Conservation (phyloP, 1,140 invertebrate species). For the Drosophila hydei region DNA sequence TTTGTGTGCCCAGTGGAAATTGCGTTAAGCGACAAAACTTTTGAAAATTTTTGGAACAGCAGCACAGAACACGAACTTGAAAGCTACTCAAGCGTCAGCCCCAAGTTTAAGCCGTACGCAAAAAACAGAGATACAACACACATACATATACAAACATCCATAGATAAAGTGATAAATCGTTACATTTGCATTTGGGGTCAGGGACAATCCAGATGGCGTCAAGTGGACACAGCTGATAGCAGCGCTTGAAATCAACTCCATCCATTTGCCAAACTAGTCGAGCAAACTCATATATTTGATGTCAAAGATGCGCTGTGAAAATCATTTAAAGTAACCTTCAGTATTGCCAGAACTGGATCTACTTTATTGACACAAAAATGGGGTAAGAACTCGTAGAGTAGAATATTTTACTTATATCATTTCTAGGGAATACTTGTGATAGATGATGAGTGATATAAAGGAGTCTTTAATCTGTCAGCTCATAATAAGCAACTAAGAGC, state of each 20-base stretch:
- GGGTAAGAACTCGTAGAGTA: too few relatives aligned
- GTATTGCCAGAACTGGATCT: too few relatives aligned
- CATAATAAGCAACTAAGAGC: too few relatives aligned
- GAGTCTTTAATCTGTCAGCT: too few relatives aligned
- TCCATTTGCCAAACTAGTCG: constrained; percentile 1
- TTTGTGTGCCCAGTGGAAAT: constrained; percentile 14
- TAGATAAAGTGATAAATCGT: background rate
- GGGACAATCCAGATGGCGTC: constrained; percentile 35
- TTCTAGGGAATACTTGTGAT: too few relatives aligned
- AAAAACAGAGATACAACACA: background rate
- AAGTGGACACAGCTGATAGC: constrained; percentile 40
- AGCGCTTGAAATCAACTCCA: constrained; percentile 23
- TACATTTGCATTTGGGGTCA: constrained; percentile 45
- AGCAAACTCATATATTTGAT: background rate
- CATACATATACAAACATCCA: background rate
- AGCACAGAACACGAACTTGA: constrained; percentile 18
- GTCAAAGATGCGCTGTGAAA: too few relatives aligned
- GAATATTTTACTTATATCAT: too few relatives aligned
- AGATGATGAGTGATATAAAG: too few relatives aligned
- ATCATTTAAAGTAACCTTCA: too few relatives aligned
- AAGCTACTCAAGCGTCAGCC: constrained; percentile 25
- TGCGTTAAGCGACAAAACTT: constrained; percentile 39
- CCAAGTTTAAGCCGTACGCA: constrained; percentile 2
- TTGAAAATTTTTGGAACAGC: constrained; percentile 16
- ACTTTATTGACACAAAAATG: too few relatives aligned